Evolutionary conservation across 2,888 invertebrate genomes (phyloP).

Genomic region (Schrankia costaestrigalis): DNA sequence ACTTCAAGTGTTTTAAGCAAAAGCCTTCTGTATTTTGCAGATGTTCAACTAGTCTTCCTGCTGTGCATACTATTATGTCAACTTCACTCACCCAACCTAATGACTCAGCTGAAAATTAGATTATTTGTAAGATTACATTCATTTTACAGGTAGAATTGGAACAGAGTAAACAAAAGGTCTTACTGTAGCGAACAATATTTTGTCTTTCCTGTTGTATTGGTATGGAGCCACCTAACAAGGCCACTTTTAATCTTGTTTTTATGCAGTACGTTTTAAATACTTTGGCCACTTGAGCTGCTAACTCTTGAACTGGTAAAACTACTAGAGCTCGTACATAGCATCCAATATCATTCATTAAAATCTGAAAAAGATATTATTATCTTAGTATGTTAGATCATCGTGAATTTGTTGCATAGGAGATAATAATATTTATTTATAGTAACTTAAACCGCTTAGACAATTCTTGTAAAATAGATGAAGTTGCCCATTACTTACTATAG

Average conservation of each 20-base stretch:
- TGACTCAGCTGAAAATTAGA: slow-evolving; percentile 69
- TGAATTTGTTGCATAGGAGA: too few relatives aligned
- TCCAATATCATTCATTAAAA: slow-evolving; percentile 82
- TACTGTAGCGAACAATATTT: slow-evolving; percentile 79
- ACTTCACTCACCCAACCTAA: slow-evolving; percentile 81
- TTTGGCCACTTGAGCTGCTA: slow-evolving; percentile 93
- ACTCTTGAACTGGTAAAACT: slow-evolving; percentile 95
- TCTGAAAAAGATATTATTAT: slow-evolving; percentile 58
- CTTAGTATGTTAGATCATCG: too few relatives aligned
- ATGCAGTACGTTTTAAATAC: slow-evolving; percentile 88
- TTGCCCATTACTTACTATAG: too few relatives aligned
- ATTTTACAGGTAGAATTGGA: too few relatives aligned
- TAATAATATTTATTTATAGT: too few relatives aligned
- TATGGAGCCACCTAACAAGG: slow-evolving; percentile 85
- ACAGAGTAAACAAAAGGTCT: slow-evolving; percentile 20
- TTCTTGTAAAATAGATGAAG: too few relatives aligned
- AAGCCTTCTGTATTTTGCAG: slow-evolving; percentile 91
- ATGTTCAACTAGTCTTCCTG: slow-evolving; percentile 96
- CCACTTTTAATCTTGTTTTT: slow-evolving; percentile 85
- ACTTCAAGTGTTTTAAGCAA: slow-evolving; percentile 85
- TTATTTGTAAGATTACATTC: too few relatives aligned
- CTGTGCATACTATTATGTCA: slow-evolving; percentile 96
- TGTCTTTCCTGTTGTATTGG: slow-evolving; percentile 85
- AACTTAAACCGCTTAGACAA: too few relatives aligned
- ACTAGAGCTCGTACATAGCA: slow-evolving; percentile 89